Conservation (phyloP, 1,140 invertebrate species). For the Drosophila obscura region DNA sequence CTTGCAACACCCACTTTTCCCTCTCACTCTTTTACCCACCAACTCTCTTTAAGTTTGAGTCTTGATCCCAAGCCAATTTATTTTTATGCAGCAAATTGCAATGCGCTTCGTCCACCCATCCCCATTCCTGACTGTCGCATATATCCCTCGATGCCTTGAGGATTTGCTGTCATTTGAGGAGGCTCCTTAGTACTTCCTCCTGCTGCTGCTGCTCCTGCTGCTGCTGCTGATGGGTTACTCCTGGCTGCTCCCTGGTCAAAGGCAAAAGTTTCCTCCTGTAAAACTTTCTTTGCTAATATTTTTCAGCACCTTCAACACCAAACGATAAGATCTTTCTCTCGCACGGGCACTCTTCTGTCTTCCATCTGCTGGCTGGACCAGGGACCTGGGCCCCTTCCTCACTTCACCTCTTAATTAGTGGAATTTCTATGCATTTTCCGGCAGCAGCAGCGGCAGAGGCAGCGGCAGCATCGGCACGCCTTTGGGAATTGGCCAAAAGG, state of each 20-base stretch:
- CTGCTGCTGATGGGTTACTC: constrained; percentile 9
- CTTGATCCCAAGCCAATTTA: constrained; percentile 68
- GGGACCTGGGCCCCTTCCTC: neutral
- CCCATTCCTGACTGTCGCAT: constrained; percentile 9
- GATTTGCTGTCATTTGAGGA: constrained; percentile 76
- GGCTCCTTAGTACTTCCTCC: constrained; percentile 10
- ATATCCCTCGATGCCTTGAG: constrained; percentile 54
- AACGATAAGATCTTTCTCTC: constrained; percentile 68
- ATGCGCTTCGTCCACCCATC: constrained; percentile 22
- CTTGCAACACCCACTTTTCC: neutral
- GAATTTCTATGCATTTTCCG: constrained; percentile 72
- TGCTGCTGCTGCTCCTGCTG: constrained; percentile 10
- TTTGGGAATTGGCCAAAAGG: constrained; percentile 39
- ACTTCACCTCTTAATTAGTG: constrained; percentile 70
- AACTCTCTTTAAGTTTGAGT: constrained; percentile 33
- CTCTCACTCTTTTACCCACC: neutral
- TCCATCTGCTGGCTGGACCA: constrained; percentile 4
- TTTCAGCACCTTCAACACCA: constrained; percentile 71
- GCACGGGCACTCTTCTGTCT: constrained; percentile 42
- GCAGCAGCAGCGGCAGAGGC: constrained; percentile 8
- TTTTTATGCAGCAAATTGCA: constrained; percentile 68
- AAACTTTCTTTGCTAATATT: constrained; percentile 73
- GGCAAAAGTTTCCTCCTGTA: constrained; percentile 64
- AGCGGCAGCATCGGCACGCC: constrained; percentile 14
- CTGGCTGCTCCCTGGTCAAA: constrained; percentile 52